Base-by-base conservation (phyloP, 2,113 vertebrate genomes). In the Eurystomus gularis region DNA sequence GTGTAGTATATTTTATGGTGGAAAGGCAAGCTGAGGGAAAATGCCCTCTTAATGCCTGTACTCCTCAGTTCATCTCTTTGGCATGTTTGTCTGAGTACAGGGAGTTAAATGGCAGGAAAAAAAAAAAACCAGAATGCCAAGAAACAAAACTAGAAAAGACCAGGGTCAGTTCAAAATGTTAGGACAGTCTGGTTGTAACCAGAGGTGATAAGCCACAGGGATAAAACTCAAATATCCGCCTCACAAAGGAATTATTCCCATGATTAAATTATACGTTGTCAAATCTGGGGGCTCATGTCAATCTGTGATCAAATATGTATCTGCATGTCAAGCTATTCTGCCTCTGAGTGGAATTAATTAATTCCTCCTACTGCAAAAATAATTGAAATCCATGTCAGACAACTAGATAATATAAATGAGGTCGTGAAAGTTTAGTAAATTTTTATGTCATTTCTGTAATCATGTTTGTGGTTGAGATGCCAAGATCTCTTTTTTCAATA, bases 321-420 rank as follows among this genome's bases (percentile, higher is more conserved):
- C 73, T 85, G 11, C 29, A 35, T 82, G 57, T 92, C 71, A 85
- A 90, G 7, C 7, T 82, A 28, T 87, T 93, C 61, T 94, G 42
- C 57, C 35, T 90, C 20, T 88, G 57, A 88, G n/a, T 39, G 18
- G 35, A 91, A 88, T 89, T 51, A 94, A 89, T 89, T 83, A 62
- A 85, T 90, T 95, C 71, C 71, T 92, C 66, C 86, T 86, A 69
- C 76, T 68, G 49, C 24, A 83, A 85, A 87, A 90, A 79, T 44
- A 95, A 90, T 78, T 87, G 24, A 93, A 83, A 90, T 54, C 52
- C 20, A 13, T 90, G 75, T 93, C 82, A 92, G 82, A 88, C 49
- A 90, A 68, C 18, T 71, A 75, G 85, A 23, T 48, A 88, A 31
- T 44, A 68, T 57, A 92, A 92, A 90, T 61, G 46, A 85, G 29